A percentile compares a stretch with the other conserved stretches of the same genome.
Conservation (phyloP, 2,888 invertebrate genomes). For the Erebia epiphron region DNA sequence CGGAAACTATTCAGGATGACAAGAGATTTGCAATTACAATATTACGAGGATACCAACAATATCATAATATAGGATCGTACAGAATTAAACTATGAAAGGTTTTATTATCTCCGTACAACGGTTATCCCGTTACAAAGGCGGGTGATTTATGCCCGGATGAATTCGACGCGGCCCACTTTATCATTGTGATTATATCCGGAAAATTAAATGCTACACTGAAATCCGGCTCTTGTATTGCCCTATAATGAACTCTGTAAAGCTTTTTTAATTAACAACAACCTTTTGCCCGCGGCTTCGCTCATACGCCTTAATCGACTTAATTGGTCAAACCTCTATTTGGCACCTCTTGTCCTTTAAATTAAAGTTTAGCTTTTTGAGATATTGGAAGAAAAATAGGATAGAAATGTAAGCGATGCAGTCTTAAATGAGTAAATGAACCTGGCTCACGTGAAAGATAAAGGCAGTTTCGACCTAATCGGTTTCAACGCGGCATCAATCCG, state of each 20-base stretch:
- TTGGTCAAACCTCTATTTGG: no score
- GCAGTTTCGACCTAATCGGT: no score
- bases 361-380: no score
- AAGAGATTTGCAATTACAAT: neutral
- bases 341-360: no score
- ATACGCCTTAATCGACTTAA: no score
- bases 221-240: neutral
- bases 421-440: no score
- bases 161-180: conserved; percentile 32
- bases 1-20: neutral
- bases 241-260: conserved; percentile 3
- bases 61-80: neutral
- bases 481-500: no score
- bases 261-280: no score
- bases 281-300: no score
- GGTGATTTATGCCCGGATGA: conserved; percentile 40
- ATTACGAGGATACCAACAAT: neutral
- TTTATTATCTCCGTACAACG: conserved; percentile 12
- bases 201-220: conserved; percentile 28
- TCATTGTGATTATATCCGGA: conserved; percentile 37
- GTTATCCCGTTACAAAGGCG: conserved; percentile 31
- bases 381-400: no score
- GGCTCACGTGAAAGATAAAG: no score
- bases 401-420: no score
- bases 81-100: conserved; percentile 7